phyloP scores from a whole-genome alignment of 1,140 invertebrate genomes.

The Halotydeus destructor region DNA sequence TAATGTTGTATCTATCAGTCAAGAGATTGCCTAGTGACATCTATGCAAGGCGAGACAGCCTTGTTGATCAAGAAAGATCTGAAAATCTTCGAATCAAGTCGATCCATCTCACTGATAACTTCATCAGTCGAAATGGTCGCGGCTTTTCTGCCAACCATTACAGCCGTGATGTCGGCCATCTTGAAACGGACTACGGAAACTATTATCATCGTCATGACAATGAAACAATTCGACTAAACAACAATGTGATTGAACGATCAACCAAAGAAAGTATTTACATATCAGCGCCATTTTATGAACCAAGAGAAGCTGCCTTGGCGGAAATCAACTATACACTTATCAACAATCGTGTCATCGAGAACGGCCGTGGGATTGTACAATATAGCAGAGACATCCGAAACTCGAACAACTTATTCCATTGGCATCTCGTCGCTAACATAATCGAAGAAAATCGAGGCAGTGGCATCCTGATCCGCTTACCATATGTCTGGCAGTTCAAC shows the following conservation, averaged over 20 bases:
- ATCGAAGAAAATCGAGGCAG: slow-evolving; percentile 51
- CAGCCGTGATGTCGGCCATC: slow-evolving; percentile 34
- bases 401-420: slow-evolving; percentile 85
- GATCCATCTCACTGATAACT: slow-evolving; percentile 21
- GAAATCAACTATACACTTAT: slow-evolving; percentile 62
- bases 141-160: slow-evolving; percentile 70
- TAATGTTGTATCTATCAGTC: slow-evolving; percentile 43
- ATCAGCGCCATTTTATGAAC: slow-evolving; percentile 58
- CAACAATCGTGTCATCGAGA: slow-evolving; percentile 52
- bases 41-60: neutral
- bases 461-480: slow-evolving; percentile 60
- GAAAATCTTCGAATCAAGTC: slow-evolving; percentile 9
- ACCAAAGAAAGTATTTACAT: slow-evolving; percentile 52
- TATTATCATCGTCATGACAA: slow-evolving; percentile 62
- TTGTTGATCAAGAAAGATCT: neutral
- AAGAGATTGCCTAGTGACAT: slow-evolving; percentile 3
- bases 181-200: slow-evolving; percentile 45
- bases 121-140: slow-evolving; percentile 49
- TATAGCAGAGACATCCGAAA: slow-evolving; percentile 68
- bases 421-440: slow-evolving; percentile 64
- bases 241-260: slow-evolving; percentile 16
- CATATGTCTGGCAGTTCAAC: slow-evolving; percentile 85
- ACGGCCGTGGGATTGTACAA: slow-evolving; percentile 47
- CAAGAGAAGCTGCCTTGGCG: slow-evolving; percentile 1
- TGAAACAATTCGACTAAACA: slow-evolving; percentile 42